Conservation (phyloP, 2,113 vertebrate genomes). For the Thalassoma bifasciatum region DNA sequence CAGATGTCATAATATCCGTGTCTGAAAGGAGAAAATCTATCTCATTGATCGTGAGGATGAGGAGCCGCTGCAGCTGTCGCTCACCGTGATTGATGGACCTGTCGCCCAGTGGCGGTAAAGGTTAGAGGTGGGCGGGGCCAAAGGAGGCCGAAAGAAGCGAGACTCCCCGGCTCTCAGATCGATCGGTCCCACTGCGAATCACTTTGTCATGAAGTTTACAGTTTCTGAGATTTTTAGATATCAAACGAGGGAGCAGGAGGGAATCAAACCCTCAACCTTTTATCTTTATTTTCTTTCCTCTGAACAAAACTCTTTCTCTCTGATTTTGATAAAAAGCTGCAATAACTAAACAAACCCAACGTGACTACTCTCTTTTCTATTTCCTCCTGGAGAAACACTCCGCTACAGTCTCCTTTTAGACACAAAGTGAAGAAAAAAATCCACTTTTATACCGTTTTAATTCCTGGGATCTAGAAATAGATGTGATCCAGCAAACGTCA, state of each 20-base stretch:
- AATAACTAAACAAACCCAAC: background rate
- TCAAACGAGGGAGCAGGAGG: conserved; percentile 9
- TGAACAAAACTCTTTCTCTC: no score
- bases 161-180: conserved; percentile 37
- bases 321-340: no score
- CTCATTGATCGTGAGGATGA: conserved; percentile 63
- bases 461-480: no score
- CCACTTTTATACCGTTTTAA: no score
- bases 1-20: conserved; percentile 72
- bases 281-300: no score
- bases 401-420: no score
- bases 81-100: conserved; percentile 75
- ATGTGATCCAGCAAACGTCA: no score
- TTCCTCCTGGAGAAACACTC: no score
- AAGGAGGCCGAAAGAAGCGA: conserved; percentile 28
- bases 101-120: conserved; percentile 54
- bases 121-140: conserved; percentile 40
- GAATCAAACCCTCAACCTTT: background rate
- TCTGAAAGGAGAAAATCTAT: conserved; percentile 68
- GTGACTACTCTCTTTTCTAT: conserved; percentile 60
- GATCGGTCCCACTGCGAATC: conserved; percentile 33
- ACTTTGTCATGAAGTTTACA: conserved; percentile 21
- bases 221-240: conserved; percentile 55
- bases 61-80: conserved; percentile 58
- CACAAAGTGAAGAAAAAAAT: no score